Evolutionary conservation across 2,888 invertebrate genomes (phyloP).

Genomic region (Stratiomys singularior): DNA sequence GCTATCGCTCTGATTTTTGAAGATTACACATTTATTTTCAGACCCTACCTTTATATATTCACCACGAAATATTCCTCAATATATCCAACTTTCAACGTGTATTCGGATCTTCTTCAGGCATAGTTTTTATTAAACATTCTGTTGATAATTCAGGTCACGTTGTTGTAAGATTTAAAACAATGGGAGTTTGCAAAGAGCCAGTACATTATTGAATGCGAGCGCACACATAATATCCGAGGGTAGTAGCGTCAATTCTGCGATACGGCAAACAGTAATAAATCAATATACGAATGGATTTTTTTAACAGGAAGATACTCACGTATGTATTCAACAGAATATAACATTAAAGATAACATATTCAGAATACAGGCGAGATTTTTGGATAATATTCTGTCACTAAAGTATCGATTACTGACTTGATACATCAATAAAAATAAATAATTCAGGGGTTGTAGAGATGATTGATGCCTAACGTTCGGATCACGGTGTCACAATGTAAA

Average conservation of each 20-base stretch:
- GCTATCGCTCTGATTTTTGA: too few relatives aligned
- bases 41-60: background rate
- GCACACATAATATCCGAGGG: background rate
- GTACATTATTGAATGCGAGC: background rate
- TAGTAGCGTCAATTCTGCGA: background rate
- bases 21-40: too few relatives aligned
- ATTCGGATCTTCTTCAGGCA: background rate
- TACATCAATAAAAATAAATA: constrained; percentile 24
- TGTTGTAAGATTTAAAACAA: constrained; percentile 11
- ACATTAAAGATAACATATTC: constrained; percentile 10
- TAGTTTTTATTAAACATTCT: background rate
- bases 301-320: background rate
- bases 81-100: background rate
- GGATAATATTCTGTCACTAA: background rate
- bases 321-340: background rate
- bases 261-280: background rate
- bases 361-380: background rate
- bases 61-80: background rate
- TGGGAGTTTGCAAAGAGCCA: background rate
- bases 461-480: constrained; percentile 1
- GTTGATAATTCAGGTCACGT: constrained; percentile 13
- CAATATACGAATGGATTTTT: background rate
- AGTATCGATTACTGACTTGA: constrained; percentile 12
- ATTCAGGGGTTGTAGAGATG: constrained; percentile 6
- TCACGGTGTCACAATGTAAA: background rate